phyloP scores from a whole-genome alignment of 2,888 invertebrate genomes.

The Tethea ocularis region DNA sequence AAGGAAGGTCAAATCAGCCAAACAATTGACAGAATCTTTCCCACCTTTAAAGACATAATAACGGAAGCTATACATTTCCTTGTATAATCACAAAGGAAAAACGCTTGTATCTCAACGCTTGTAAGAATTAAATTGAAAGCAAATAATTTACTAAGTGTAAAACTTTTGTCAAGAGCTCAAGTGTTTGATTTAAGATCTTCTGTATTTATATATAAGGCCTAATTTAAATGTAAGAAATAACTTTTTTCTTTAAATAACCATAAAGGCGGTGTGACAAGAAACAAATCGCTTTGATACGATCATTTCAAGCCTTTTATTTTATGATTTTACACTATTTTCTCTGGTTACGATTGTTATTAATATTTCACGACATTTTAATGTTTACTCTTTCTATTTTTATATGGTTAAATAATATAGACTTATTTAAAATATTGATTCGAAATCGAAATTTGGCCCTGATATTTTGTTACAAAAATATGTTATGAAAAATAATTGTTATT shows the following conservation, averaged over 20 bases:
- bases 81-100: background rate
- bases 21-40: slow-evolving; percentile 32
- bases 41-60: slow-evolving; percentile 25
- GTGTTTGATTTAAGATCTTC: background rate
- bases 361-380: slow-evolving; percentile 14
- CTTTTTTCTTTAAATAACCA: slow-evolving; percentile 20
- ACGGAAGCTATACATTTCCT: slow-evolving; percentile 13
- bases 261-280: slow-evolving; percentile 32
- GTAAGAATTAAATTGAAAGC: background rate
- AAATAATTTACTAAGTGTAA: background rate
- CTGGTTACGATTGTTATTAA: background rate
- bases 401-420: background rate
- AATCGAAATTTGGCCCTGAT: background rate
- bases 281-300: slow-evolving; percentile 51
- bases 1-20: slow-evolving; percentile 33
- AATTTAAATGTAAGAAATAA: background rate
- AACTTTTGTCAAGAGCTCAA: background rate
- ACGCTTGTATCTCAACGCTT: background rate
- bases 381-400: slow-evolving; percentile 16
- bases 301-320: slow-evolving; percentile 36
- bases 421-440: background rate
- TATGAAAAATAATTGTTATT: too few species aligned
- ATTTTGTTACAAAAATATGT: background rate
- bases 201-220: background rate
- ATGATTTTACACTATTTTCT: slow-evolving; percentile 42